These are phyloP conservation scores for Sciurus carolinensis DNA, from an alignment of 2,797 vertebrate genomes.

Conservation along the genomic window DNA sequence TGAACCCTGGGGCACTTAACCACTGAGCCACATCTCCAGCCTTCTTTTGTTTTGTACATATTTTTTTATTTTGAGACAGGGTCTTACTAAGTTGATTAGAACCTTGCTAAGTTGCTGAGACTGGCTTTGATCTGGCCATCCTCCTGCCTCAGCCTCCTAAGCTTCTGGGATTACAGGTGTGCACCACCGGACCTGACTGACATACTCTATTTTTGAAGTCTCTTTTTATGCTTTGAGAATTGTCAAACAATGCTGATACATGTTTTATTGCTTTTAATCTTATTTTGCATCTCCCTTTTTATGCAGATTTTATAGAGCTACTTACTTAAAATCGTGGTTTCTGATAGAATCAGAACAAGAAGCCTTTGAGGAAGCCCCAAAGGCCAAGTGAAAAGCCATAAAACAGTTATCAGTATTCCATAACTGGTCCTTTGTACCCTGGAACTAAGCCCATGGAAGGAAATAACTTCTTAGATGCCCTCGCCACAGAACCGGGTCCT, in stretches of 20 bases:
- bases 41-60: too few relatives aligned
- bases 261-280: constrained; percentile 54
- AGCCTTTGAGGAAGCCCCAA: constrained; percentile 41
- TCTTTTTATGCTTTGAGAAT: background rate
- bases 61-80: too few relatives aligned
- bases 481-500: background rate
- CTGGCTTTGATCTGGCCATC: too few relatives aligned
- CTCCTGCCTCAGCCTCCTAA: too few relatives aligned
- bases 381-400: constrained; percentile 43
- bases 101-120: too few relatives aligned
- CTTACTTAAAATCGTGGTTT: constrained; percentile 60
- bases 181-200: background rate
- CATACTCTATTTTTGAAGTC: constrained; percentile 41
- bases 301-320: constrained; percentile 50
- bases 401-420: background rate
- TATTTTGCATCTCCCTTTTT: constrained; percentile 59
- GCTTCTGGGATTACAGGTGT: too few relatives aligned
- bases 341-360: constrained; percentile 51
- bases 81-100: too few relatives aligned
- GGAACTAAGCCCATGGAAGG: background rate
- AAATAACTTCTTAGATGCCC: constrained; percentile 54
- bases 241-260: constrained; percentile 22
- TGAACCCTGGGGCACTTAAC: too few relatives aligned
- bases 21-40: too few relatives aligned
- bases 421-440: background rate